Conservation (phyloP, 2,113 vertebrate species). For the Thomomys bottae region DNA sequence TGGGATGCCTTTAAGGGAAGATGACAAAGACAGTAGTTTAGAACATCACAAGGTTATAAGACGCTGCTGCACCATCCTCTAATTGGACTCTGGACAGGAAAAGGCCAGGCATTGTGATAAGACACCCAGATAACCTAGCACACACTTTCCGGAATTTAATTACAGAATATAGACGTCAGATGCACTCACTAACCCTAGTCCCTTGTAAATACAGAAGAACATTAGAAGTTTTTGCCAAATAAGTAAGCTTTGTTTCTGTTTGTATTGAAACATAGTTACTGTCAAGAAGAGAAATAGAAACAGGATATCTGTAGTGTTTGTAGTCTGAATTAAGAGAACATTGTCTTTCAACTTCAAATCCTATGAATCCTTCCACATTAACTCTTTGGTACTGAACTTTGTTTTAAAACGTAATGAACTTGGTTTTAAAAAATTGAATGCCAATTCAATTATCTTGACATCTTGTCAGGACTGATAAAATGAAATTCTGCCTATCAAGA, state of each 20-base stretch:
- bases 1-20: not conserved
- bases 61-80: not conserved
- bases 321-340: not conserved
- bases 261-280: not conserved
- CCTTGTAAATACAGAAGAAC: not conserved
- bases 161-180: not conserved
- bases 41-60: not conserved
- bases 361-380: not conserved
- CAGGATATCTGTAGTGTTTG: not conserved
- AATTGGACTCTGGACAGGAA: not conserved
- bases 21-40: not conserved
- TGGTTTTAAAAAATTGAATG: slow-evolving; percentile 13
- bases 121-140: not conserved
- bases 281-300: not conserved
- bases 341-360: slow-evolving; percentile 38
- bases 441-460: not conserved
- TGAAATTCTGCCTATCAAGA: not conserved
- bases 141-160: not conserved
- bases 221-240: slow-evolving; percentile 28
- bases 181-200: not conserved
- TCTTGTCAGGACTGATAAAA: not conserved
- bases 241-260: not conserved
- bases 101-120: not conserved
- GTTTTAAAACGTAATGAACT: slow-evolving; percentile 18
- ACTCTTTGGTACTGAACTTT: not conserved